phyloP scores from a whole-genome alignment of 2,888 invertebrate species.

The Andricus curvator region DNA sequence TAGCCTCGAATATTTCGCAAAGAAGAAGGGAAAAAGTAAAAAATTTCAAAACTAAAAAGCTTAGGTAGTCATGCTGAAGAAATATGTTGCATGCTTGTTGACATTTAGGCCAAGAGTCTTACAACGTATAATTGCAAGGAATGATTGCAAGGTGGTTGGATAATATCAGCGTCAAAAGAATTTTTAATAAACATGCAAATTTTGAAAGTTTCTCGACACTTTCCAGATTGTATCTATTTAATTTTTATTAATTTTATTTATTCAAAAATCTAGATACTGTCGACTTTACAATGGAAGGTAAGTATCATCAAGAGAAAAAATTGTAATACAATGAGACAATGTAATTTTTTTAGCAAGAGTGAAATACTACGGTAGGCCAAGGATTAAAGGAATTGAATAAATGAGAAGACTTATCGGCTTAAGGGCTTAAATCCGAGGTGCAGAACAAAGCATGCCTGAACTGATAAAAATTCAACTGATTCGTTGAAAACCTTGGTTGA shows the following conservation, averaged over 20 bases:
- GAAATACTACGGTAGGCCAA: background rate
- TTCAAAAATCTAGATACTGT: no score
- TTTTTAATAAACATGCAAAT: background rate
- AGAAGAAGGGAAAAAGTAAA: no score
- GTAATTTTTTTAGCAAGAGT: background rate
- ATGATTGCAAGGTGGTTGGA: background rate
- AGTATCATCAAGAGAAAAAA: background rate
- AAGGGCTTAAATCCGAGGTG: conserved; percentile 6
- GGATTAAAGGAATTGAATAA: conserved; percentile 19
- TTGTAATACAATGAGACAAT: background rate
- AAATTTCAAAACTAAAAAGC: background rate
- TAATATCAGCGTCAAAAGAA: background rate
- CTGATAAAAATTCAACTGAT: conserved; percentile 5
- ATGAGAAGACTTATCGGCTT: conserved; percentile 5
- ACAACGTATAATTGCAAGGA: conserved; percentile 13
- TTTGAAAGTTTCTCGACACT: background rate
- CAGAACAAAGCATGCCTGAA: background rate
- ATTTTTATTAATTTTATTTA: no score
- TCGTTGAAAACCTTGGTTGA: conserved; percentile 10
- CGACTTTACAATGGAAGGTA: no score
- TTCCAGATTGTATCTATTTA: background rate
- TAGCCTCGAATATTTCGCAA: no score
- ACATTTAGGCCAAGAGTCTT: conserved; percentile 23
- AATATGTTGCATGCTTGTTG: conserved; percentile 18
- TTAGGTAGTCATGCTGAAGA: background rate